These are phyloP conservation scores for Mycalesis mineus DNA, from an alignment of 2,888 invertebrate species.

Conservation along the genomic window DNA sequence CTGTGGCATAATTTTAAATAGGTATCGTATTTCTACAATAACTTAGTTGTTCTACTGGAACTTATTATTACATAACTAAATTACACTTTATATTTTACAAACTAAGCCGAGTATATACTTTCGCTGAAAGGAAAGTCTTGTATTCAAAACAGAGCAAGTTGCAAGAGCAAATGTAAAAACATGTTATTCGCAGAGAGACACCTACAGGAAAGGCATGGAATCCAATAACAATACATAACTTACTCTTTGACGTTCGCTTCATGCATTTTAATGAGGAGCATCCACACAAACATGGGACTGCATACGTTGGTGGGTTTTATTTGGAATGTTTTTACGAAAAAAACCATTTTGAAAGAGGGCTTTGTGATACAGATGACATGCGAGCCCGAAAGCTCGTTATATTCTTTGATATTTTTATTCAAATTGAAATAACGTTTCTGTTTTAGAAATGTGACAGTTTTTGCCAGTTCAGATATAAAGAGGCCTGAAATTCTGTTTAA, in stretches of 20 bases:
- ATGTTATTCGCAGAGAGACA: constrained; percentile 23
- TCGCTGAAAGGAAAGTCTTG: not conserved
- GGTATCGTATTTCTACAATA: too few species aligned
- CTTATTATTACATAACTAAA: too few species aligned
- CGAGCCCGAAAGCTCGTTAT: constrained; percentile 21
- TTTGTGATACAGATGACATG: constrained; percentile 29
- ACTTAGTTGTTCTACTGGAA: too few species aligned
- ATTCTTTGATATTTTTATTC: constrained; percentile 21
- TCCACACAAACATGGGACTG: constrained; percentile 29
- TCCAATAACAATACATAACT: constrained; percentile 21
- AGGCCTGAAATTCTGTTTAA: too few species aligned
- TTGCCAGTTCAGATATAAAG: not conserved
- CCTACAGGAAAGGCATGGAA: constrained; percentile 30
- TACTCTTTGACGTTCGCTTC: constrained; percentile 40
- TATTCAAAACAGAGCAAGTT: not conserved
- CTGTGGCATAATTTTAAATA: too few species aligned
- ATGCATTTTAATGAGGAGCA: constrained; percentile 67
- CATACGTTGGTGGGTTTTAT: constrained; percentile 28
- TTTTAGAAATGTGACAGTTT: constrained; percentile 6
- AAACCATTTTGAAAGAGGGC: constrained; percentile 22
- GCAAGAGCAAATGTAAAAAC: not conserved
- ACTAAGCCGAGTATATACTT: not conserved
- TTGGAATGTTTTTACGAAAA: constrained; percentile 26
- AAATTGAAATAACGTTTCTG: constrained; percentile 16
- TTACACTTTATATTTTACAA: too few species aligned